Evolutionary conservation across 2,113 vertebrate species (phyloP), one percentile per base, ranked within the genome.

Genomic region (Neogale vison): DNA sequence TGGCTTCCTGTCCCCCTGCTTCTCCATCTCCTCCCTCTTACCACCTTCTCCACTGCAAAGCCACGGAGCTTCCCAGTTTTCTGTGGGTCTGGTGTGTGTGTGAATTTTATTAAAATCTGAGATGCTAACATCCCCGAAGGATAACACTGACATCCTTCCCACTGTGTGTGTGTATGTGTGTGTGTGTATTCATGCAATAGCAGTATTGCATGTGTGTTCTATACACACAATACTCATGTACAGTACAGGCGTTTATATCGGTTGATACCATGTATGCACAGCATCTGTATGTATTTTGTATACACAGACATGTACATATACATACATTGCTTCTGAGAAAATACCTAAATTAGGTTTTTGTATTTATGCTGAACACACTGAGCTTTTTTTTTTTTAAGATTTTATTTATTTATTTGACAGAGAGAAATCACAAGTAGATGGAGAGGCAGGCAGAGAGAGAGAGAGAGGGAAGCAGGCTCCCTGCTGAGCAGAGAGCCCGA

Each of bases 41-140:
- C 47, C 4, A 4, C 36, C 6, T 39, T 39, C 63, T 50, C 39
- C 29, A 12, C 59, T 69, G 0, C 52, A n/a, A 36, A 55, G 24
- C 23, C 69, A 55, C 14, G 61, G 50, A 7, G 29, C 59, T 42
- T 52, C 39, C 23, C 21, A 0, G 3, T 65, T 69, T 80, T 50
- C 7, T 36, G 69, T 55, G 84, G 36, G 36, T 45, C 26, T 63
- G 18, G 23, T 13, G 9, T 52, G 17, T 55, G 52, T 50, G 39
- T 71, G 31, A 42, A 67, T 86, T 69, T 85, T 77, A 67, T 94
- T 91, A 85, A 79, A 84, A 81, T n/a, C 20, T 2, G 29, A 94
- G n/a, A 50, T 3, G 5, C 42, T 29, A 26, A 31, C 39, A 31
- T 42, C 82, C 7, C 42, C 1, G 1, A 57, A 52, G 42, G 36